Evolutionary conservation across 2,888 invertebrate species (phyloP), one percentile per base, ranked within the genome.

Genomic region (Andrena bucephala): DNA sequence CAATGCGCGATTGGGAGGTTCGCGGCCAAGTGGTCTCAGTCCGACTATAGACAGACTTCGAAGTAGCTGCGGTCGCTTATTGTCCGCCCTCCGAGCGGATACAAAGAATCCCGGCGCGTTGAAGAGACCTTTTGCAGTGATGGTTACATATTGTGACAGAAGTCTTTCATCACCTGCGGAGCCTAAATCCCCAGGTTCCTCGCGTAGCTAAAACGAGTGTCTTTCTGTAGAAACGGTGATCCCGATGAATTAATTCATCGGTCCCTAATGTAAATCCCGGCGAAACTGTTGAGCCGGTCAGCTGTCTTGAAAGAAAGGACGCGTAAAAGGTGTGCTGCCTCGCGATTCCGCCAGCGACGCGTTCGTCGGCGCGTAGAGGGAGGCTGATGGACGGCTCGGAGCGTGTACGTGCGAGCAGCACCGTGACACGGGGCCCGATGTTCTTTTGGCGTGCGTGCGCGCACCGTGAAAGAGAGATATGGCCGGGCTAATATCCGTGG

Each of bases 401-500:
- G 48, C 74, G 62, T 63, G 70, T 70, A 54, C 76, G 76, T 70
- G 42, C 70, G 59, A 62, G 54, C 74, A 76, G 50, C 63, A 83
- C 80, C 79, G 60, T 72, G 68, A 84, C 67, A 50, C 54, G 62
- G 62, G 57, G 63, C 33, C 74, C 50, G 77, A 67, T 69, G 74
- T 79, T 82, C 59, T 50, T 74, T 79, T 50, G 50, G 65, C 48
- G 59, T 33, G 52, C 59, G 67, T 48, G 76, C 60, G 60, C 75
- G 73, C 67, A 68, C 78, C 81, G 78, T 72, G 86, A 77, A 86
- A 72, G 76, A 77, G 67, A 84, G 86, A 84, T 86, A 86, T 29
- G 86, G 57, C 29, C 75, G 50, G 27, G 77, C 84, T 88, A 87
- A 87, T 88, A 72, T 73, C 77, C 84, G 79, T 73, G 81, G 74